phyloP scores from a whole-genome alignment of 2,888 invertebrate genomes.

The Hypsopygia costalis region DNA sequence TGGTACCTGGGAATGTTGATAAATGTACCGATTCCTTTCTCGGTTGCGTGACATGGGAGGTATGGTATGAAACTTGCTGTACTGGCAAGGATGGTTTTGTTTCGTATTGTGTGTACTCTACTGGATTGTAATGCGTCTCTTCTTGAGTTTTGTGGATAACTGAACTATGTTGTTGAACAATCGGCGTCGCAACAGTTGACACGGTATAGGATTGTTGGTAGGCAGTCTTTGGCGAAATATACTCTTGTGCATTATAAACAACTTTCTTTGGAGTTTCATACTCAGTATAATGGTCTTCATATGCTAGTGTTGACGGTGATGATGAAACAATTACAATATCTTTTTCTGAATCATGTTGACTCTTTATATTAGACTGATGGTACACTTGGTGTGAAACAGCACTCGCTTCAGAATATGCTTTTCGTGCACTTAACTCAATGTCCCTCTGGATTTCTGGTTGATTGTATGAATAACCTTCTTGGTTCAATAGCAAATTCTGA shows the following conservation, averaged over 20 bases:
- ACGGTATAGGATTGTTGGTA: conserved; percentile 47
- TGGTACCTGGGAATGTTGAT: conserved; percentile 46
- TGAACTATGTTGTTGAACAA: conserved; percentile 47
- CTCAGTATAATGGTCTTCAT: conserved; percentile 62
- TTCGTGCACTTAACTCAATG: conserved; percentile 38
- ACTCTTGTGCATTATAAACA: conserved; percentile 44
- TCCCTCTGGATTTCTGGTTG: conserved; percentile 68
- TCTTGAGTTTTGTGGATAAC: conserved; percentile 34
- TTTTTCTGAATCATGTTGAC: conserved; percentile 42
- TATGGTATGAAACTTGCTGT: conserved; percentile 43
- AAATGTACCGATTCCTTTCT: conserved; percentile 52
- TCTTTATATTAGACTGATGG: conserved; percentile 43
- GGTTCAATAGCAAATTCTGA: conserved; percentile 40
- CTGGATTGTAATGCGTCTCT: conserved; percentile 32
- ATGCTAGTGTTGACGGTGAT: conserved; percentile 55
- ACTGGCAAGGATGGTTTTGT: conserved; percentile 14
- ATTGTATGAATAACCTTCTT: conserved; percentile 53
- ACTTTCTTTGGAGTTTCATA: conserved; percentile 45
- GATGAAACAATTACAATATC: conserved; percentile 53
- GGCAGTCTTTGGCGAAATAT: conserved; percentile 44
- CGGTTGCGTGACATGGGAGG: conserved; percentile 44
- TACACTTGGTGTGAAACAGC: conserved; percentile 65
- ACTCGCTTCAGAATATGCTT: conserved; percentile 59
- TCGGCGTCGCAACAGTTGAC: conserved; percentile 44
- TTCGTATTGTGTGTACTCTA: conserved; percentile 29